phyloP scores from a whole-genome alignment of 2,797 vertebrate genomes.

The Decapterus maruadsi region DNA sequence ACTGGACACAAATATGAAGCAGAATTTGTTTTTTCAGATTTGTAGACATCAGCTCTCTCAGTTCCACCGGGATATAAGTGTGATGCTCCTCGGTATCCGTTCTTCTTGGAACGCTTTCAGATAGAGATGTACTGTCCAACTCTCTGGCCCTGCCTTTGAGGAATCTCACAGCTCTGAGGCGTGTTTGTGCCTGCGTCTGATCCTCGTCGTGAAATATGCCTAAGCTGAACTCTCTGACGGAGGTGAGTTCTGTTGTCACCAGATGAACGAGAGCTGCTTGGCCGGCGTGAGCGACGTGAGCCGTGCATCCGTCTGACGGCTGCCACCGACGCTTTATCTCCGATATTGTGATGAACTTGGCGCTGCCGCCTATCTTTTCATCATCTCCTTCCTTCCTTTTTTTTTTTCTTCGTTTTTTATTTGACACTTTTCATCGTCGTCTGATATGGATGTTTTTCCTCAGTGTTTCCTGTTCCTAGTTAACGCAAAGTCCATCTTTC shows the following conservation, averaged over 20 bases:
- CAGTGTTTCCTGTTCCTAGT: constrained; percentile 43
- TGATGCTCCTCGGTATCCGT: not conserved
- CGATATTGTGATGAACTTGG: constrained; percentile 50
- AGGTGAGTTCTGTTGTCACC: constrained; percentile 36
- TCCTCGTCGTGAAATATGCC: constrained; percentile 41
- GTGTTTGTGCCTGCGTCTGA: constrained; percentile 33
- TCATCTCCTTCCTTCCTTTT: constrained; percentile 38
- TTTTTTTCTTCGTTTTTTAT: constrained; percentile 39
- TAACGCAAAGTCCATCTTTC: constrained; percentile 60
- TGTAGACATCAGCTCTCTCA: not conserved
- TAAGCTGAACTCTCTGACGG: constrained; percentile 44
- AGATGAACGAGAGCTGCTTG: constrained; percentile 37
- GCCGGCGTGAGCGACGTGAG: constrained; percentile 19
- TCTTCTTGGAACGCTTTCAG: constrained; percentile 17
- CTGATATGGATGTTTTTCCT: constrained; percentile 49
- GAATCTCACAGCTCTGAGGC: constrained; percentile 33
- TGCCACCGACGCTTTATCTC: constrained; percentile 56
- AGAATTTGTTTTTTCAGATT: constrained; percentile 13
- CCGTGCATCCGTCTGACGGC: constrained; percentile 46
- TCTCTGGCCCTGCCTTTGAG: constrained; percentile 32
- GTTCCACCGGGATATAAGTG: not conserved
- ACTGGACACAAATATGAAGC: not conserved
- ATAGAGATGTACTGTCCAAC: constrained; percentile 25
- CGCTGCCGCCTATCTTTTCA: constrained; percentile 45
- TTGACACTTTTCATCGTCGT: constrained; percentile 63